Evolutionary conservation across 2,797 vertebrate species (phyloP).

Genomic region (Acestrorhynchus altus): DNA sequence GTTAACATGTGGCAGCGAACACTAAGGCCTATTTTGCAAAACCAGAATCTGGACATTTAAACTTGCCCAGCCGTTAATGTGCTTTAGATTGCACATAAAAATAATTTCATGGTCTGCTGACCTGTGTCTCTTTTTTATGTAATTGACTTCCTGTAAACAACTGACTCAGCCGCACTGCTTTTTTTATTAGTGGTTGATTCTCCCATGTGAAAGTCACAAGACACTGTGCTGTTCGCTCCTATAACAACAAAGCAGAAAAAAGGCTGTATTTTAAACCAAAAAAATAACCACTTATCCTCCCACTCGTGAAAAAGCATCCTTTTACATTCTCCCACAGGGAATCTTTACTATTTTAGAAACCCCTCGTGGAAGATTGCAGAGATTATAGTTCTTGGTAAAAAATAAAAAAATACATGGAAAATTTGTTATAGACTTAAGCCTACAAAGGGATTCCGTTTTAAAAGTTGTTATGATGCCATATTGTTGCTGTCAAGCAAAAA

Average conservation of each 20-base stretch:
- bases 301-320: conserved; percentile 30
- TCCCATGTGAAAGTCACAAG: conserved; percentile 47
- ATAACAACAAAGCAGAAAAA: conserved; percentile 13
- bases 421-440: not conserved
- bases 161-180: conserved; percentile 12
- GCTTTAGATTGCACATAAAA: conserved; percentile 2
- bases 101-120: conserved; percentile 3
- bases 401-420: too few relatives aligned
- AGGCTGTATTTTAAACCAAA: conserved; percentile 20
- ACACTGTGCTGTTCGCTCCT: not conserved
- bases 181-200: conserved; percentile 21
- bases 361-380: conserved; percentile 11
- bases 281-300: conserved; percentile 16
- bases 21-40: not conserved
- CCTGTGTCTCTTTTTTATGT: not conserved
- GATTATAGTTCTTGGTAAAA: not conserved
- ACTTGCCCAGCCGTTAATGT: not conserved
- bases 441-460: not conserved
- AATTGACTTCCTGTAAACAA: conserved; percentile 10
- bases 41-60: not conserved
- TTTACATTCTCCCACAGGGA: conserved; percentile 25
- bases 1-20: not conserved
- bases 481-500: too few relatives aligned
- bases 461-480: too few relatives aligned
- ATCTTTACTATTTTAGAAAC: conserved; percentile 28